A percentile compares a stretch with the other conserved stretches of the same genome.
Conservation (phyloP, 2,888 invertebrate species). For the Odontothrips loti region DNA sequence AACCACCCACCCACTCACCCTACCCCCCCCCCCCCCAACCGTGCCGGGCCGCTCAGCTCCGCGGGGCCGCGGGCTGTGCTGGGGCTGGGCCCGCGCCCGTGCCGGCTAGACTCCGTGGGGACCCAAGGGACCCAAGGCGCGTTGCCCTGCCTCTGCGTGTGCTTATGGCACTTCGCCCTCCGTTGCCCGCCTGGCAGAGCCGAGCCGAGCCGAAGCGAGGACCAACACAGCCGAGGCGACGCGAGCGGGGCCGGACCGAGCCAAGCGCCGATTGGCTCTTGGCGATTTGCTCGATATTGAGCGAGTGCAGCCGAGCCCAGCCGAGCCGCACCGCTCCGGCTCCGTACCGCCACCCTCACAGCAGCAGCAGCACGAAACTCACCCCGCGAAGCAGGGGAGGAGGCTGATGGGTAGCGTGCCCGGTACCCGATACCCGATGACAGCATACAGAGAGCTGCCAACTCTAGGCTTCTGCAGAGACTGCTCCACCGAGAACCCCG, state of each 20-base stretch:
- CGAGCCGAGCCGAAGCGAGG: not conserved
- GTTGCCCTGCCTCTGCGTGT: not conserved
- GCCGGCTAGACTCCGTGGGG: not conserved
- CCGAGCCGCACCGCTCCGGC: not conserved
- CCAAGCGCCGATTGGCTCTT: not conserved
- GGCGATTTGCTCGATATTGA: conserved; percentile 23
- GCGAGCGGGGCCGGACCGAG: not conserved
- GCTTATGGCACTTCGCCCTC: not conserved
- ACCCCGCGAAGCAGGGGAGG: not conserved
- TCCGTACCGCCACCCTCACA: not conserved
- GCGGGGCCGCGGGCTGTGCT: too few species aligned
- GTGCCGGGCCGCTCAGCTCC: not conserved
- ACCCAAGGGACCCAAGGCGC: not conserved
- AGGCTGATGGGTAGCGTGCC: too few species aligned
- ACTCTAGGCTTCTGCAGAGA: too few species aligned
- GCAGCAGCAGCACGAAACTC: too few species aligned
- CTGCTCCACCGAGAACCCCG: not conserved
- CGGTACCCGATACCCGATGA: too few species aligned
- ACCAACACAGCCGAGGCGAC: not conserved
- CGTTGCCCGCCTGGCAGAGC: not conserved
- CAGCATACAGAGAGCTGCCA: too few species aligned
- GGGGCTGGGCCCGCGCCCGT: too few species aligned
- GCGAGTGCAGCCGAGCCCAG: not conserved
- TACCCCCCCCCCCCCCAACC: not conserved
- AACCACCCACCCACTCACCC: not conserved